phyloP scores from a whole-genome alignment of 2,888 invertebrate genomes.

The Hecatera dysodea region DNA sequence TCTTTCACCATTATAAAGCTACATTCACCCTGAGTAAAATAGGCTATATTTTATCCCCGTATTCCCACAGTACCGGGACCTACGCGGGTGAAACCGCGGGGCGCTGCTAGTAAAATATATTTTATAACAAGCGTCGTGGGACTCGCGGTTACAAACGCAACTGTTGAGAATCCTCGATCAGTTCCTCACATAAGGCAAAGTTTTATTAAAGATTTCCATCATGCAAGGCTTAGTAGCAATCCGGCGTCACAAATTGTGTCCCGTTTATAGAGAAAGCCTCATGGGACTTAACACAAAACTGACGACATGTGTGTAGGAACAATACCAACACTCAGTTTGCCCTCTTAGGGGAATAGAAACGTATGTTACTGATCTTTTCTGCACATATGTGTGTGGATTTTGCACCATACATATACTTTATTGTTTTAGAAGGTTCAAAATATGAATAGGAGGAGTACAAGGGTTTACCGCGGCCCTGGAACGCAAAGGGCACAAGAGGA shows the following conservation, averaged over 20 bases:
- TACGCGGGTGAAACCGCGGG: too few relatives aligned
- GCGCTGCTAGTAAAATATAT: too few relatives aligned
- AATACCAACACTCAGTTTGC: neutral
- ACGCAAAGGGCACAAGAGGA: too few relatives aligned
- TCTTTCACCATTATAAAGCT: too few relatives aligned
- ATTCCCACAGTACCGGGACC: too few relatives aligned
- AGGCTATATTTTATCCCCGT: too few relatives aligned
- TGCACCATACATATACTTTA: neutral
- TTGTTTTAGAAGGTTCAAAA: neutral
- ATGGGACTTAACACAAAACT: neutral
- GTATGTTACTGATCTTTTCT: neutral
- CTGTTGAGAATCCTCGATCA: neutral
- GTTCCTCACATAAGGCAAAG: neutral
- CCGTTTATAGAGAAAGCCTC: neutral
- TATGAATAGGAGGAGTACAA: too few relatives aligned
- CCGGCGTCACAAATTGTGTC: neutral
- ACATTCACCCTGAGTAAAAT: too few relatives aligned
- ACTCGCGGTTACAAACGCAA: neutral
- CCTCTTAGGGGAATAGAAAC: neutral
- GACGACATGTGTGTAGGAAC: constrained; percentile 3
- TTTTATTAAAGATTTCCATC: constrained; percentile 3
- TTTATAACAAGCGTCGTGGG: too few relatives aligned
- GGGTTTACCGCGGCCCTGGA: too few relatives aligned
- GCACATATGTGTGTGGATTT: neutral
- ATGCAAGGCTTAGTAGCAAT: neutral